phyloP scores from a whole-genome alignment of 2,113 vertebrate genomes.

The Phyllostomus discolor region DNA sequence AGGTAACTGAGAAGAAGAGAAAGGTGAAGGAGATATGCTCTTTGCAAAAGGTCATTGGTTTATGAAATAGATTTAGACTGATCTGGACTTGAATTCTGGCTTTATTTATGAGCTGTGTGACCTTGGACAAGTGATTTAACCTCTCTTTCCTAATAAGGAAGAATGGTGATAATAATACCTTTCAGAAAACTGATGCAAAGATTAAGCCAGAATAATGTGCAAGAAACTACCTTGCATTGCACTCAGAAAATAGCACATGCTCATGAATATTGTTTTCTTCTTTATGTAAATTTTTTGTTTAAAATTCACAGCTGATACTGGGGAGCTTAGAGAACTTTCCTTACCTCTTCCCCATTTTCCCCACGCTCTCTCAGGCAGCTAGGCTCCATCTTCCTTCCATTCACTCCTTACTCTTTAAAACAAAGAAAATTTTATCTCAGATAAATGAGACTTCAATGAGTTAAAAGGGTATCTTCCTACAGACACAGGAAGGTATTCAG shows the following conservation, averaged over 20 bases:
- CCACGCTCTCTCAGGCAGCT: not conserved
- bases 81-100: not conserved
- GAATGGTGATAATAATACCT: not conserved
- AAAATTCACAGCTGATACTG: not conserved
- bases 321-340: not conserved
- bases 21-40: not conserved
- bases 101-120: not conserved
- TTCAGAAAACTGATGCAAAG: not conserved
- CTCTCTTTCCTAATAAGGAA: not conserved
- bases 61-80: not conserved
- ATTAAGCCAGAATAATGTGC: not conserved
- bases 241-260: not conserved
- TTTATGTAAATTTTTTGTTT: not conserved
- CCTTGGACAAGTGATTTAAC: not conserved
- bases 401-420: not conserved
- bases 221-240: not conserved
- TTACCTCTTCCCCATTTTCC: not conserved
- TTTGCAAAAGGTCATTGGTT: not conserved
- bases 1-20: not conserved
- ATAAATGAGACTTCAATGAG: not conserved
- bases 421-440: not conserved
- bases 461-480: not conserved
- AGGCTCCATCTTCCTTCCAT: not conserved
- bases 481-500: not conserved
- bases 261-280: not conserved